Base-by-base conservation (phyloP, 2,888 invertebrate genomes). In the Mechanitis mazaeus region DNA sequence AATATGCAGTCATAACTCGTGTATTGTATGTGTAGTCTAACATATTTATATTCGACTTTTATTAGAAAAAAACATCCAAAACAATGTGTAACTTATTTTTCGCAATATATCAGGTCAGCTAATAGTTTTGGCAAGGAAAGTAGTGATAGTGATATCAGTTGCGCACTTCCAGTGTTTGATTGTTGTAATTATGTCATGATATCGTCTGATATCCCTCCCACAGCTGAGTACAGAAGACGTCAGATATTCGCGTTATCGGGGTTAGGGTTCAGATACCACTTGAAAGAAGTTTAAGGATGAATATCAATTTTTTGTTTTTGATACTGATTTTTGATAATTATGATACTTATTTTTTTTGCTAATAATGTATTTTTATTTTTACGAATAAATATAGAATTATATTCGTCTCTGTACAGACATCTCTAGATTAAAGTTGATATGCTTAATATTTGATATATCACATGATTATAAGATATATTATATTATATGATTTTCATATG, bases 131-230 rank as follows among this genome's bases (percentile, higher is more conserved):
- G 55, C 57, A 66, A 66, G 58, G 68, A 68, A 66, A 66, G 67
- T 65, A 54, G 31, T 63, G 59, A 63, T 60, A 59, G 56, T 45
- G 46, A 47, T 64, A 68, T 68, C 66, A 56, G 54, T 53, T 63
- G 61, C 64, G 63, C 63, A 66, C 68, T 64, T 64, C 64, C 63
- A 63, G 56, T 56, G 9, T 42, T 42, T 42, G 62, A 56, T 60
- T 56, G 54, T 53, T 33, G 58, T 61, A 68, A 63, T 54, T 68
- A 66, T 66, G 68, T 63, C 66, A 64, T 38, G 57, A 59, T 62
- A 64, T 50, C 61, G 6, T 54, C 46, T 46, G 42, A 42, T 42
- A 42, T 42, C 42, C 42, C 42, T 3, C 42, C 59, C 46, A 38
- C 60, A 55, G 55, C 59, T 54, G 61, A 9, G 45, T 50, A 33